Percentiles rank a stretch among this genome's conserved stretches.
These are phyloP conservation scores for Anticlea derivata DNA, from an alignment of 2,888 invertebrate species.

Conservation along the genomic window DNA sequence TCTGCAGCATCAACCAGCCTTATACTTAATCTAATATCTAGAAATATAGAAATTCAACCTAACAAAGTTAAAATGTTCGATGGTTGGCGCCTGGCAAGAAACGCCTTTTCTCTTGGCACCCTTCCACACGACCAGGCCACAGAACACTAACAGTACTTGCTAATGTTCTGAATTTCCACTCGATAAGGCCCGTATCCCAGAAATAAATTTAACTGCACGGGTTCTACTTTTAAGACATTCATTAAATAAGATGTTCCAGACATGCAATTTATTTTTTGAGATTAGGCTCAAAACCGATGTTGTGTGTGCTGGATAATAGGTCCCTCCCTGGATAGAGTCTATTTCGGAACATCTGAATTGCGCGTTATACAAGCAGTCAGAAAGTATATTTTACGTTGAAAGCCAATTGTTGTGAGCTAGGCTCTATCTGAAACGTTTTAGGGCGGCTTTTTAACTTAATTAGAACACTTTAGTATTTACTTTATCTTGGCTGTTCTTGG, in stretches of 20 bases:
- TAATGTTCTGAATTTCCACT: slow-evolving; percentile 1
- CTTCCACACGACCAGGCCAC: slow-evolving; percentile 17
- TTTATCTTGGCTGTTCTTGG: slow-evolving; percentile 16
- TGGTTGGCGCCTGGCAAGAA: slow-evolving; percentile 22
- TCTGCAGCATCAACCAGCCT: too few relatives aligned
- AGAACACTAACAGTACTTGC: not conserved
- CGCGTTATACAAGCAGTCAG: not conserved
- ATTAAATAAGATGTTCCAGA: too few relatives aligned
- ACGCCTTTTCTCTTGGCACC: slow-evolving; percentile 22
- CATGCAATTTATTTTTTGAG: too few relatives aligned
- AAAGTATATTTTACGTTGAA: not conserved
- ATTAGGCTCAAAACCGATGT: too few relatives aligned
- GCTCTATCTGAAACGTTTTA: slow-evolving; percentile 10
- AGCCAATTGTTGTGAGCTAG: slow-evolving; percentile 1
- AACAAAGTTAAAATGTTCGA: slow-evolving; percentile 20
- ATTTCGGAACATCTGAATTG: too few relatives aligned
- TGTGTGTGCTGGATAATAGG: too few relatives aligned
- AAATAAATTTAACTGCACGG: too few relatives aligned
- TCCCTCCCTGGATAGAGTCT: too few relatives aligned
- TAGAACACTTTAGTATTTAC: slow-evolving; percentile 28
- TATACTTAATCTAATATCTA: too few relatives aligned
- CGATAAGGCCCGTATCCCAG: not conserved
- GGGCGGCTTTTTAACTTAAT: slow-evolving; percentile 27
- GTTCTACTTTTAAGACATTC: too few relatives aligned
- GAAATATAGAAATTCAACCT: slow-evolving; percentile 2